Conservation (phyloP, 2,797 vertebrate genomes). For the Hylomyscus alleni region DNA sequence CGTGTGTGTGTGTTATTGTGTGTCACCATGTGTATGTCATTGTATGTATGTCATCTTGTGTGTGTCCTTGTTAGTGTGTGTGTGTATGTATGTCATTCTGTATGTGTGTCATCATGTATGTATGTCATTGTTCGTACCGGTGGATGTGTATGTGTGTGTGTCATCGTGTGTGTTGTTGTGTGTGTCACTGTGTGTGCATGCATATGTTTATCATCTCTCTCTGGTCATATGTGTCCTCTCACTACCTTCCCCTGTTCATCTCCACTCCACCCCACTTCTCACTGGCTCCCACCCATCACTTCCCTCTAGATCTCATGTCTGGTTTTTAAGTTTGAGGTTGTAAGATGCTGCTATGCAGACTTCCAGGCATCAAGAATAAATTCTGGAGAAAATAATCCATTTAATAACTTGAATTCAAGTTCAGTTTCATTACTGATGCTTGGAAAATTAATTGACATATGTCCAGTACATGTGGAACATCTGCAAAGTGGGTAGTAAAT, state of each 20-base stretch:
- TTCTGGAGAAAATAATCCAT: constrained; percentile 38
- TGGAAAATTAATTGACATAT: constrained; percentile 14
- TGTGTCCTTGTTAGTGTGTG: too few relatives aligned
- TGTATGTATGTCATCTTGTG: too few relatives aligned
- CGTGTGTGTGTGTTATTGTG: too few relatives aligned
- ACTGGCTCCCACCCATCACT: neutral
- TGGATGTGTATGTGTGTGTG: too few relatives aligned
- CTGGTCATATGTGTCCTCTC: neutral
- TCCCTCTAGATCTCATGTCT: neutral
- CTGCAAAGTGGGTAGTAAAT: neutral
- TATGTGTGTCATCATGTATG: neutral
- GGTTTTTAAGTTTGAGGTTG: constrained; percentile 49
- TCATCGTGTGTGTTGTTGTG: too few relatives aligned
- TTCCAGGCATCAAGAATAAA: neutral
- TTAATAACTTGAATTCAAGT: constrained; percentile 50
- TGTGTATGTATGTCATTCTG: too few relatives aligned
- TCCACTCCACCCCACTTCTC: neutral
- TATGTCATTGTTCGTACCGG: neutral
- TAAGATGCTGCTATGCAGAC: neutral
- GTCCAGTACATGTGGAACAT: neutral
- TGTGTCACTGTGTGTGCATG: too few relatives aligned
- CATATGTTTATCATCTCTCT: neutral
- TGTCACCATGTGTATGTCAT: too few relatives aligned
- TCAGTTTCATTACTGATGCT: neutral
- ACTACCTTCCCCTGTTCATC: neutral